Evolutionary conservation across 2,113 vertebrate species (phyloP).

Genomic region (Petrocephalus zakoni): DNA sequence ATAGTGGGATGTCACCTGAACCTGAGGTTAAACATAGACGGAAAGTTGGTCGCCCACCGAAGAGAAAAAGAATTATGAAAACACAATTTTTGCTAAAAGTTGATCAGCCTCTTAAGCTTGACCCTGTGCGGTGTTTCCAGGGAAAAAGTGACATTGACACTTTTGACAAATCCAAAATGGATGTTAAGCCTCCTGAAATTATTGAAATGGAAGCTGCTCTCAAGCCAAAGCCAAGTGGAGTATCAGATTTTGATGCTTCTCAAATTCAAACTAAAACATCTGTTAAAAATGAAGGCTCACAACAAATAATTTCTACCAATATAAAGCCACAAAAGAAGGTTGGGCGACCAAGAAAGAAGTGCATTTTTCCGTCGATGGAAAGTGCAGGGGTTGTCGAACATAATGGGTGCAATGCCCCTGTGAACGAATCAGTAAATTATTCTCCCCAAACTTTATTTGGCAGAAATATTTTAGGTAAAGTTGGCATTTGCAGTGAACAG

Average conservation of each 20-base stretch:
- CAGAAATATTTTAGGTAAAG: not conserved
- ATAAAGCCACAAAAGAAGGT: constrained; percentile 15
- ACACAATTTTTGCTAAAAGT: not conserved
- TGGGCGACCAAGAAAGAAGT: constrained; percentile 19
- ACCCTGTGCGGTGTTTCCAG: not conserved
- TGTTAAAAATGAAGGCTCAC: not conserved
- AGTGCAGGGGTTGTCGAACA: not conserved
- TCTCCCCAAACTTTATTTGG: not conserved
- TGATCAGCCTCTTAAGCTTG: not conserved
- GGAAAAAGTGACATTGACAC: not conserved
- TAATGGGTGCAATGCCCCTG: not conserved
- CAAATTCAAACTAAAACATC: not conserved
- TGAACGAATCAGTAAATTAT: not conserved
- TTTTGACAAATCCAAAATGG: constrained; percentile 1
- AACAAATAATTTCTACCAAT: not conserved
- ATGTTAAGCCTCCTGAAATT: not conserved
- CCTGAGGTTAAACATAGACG: not conserved
- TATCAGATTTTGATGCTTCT: not conserved
- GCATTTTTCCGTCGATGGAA: not conserved
- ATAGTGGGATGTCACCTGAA: not conserved
- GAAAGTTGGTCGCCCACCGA: constrained; percentile 23
- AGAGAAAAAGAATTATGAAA: not conserved
- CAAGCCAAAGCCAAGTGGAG: not conserved
- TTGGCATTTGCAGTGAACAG: not conserved
- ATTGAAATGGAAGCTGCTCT: not conserved